Evolutionary conservation across 1,140 invertebrate genomes (phyloP), one percentile per base, ranked within the genome.

Genomic region (Euschistus heros): DNA sequence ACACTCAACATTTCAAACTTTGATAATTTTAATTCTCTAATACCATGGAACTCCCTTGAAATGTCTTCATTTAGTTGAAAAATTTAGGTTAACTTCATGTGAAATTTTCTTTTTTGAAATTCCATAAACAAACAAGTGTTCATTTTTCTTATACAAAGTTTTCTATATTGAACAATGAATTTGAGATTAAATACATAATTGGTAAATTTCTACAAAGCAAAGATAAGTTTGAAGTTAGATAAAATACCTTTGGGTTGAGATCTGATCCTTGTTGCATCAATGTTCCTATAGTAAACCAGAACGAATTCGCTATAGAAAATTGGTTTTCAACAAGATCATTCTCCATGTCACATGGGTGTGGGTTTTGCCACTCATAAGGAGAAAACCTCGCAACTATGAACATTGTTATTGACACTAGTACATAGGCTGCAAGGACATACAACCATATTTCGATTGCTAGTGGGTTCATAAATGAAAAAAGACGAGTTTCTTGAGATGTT

Each of bases 391-490:
- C 88, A 20, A 93, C 84, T 20, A 91, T 79, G 76, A 90, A 92
- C 80, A 92, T 88, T 18, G 87, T 89, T 66, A 90, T 79, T 2
- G 86, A 89, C 22, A 90, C 88, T 22, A 88, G 77, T 14, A 88
- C 77, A 74, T 90, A 91, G 37, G 87, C 87, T 0, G 85, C 84
- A 10, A 91, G 74, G 59, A 89, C 84, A 74, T 87, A 89, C 24
- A 89, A 75, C 89, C 88, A 89, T 65, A 93, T 91, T 72, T 91
- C 87, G 60, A 86, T 82, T 1, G 90, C 90, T 66, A 94, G 78
- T 0, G 92, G 92, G 70, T 89, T 86, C 78, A 94, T 84, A 75
- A 94, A 94, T 4, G 89, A 91, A 74, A 94, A 93, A 1, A 94
- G 77, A 18, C 85, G 80, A 0, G 89, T 86, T 54, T 85, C 83